These are phyloP conservation scores for Melikaiella ostensackeni DNA, from an alignment of 2,888 invertebrate species.

Conservation along the genomic window DNA sequence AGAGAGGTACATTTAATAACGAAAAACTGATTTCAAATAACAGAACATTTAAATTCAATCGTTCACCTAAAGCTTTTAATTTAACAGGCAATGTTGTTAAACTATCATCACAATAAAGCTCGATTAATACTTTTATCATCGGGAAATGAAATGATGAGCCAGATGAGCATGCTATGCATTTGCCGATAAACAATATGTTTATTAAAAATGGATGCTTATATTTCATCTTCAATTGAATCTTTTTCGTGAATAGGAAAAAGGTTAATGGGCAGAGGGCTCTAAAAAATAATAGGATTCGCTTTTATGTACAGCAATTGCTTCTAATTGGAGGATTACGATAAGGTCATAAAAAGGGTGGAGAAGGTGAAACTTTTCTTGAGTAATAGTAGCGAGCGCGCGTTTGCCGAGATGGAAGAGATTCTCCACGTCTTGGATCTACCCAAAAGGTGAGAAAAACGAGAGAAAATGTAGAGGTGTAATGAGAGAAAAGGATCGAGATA, in stretches of 20 bases:
- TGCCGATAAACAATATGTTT: background rate
- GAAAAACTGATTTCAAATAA: background rate
- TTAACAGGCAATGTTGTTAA: background rate
- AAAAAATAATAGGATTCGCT: slow-evolving; percentile 7
- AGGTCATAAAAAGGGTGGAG: slow-evolving; percentile 16
- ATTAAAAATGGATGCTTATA: too few species aligned
- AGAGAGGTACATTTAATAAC: background rate
- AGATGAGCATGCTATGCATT: background rate
- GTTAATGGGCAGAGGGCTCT: background rate
- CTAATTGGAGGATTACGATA: slow-evolving; percentile 37
- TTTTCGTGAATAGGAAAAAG: background rate
- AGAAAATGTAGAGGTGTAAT: background rate
- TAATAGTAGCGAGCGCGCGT: background rate
- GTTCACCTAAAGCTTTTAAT: background rate
- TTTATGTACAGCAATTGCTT: slow-evolving; percentile 24
- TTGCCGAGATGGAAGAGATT: slow-evolving; percentile 31
- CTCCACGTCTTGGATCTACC: slow-evolving; percentile 4
- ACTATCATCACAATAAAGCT: background rate
- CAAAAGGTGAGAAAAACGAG: slow-evolving; percentile 17
- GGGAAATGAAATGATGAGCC: background rate
- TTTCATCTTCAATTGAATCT: background rate
- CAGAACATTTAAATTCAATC: too few species aligned
- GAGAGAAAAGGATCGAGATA: slow-evolving; percentile 30
- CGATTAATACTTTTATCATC: background rate
- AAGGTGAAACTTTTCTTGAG: slow-evolving; percentile 28